These are phyloP conservation scores for Drosophila tripunctata DNA, from an alignment of 2,888 invertebrate genomes.

Conservation along the genomic window DNA sequence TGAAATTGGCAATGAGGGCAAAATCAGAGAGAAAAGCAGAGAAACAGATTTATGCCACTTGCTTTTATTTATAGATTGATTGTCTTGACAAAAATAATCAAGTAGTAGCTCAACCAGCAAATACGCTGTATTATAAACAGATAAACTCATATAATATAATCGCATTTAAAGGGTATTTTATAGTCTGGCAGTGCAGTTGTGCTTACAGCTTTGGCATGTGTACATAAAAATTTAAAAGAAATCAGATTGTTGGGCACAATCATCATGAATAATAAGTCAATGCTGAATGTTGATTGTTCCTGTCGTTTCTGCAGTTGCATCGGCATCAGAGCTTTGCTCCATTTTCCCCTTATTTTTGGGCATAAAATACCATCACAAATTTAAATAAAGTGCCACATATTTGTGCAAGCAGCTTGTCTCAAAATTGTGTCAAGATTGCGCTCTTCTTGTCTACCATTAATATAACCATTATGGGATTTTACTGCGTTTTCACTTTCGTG, in stretches of 20 bases:
- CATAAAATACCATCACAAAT: conserved; percentile 49
- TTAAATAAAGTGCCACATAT: conserved; percentile 50
- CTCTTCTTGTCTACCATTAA: conserved; percentile 63
- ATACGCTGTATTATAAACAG: conserved; percentile 3
- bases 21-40: neutral
- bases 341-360: too few species aligned
- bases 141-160: too few species aligned
- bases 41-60: conserved; percentile 67
- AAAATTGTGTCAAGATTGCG: conserved; percentile 4
- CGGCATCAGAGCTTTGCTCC: neutral
- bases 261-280: conserved; percentile 75
- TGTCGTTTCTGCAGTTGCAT: conserved; percentile 13
- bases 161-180: neutral
- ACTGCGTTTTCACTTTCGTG: conserved; percentile 69
- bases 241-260: conserved; percentile 51
- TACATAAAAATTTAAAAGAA: conserved; percentile 62
- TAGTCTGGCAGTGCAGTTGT: neutral
- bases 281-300: conserved; percentile 49
- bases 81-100: conserved; percentile 42
- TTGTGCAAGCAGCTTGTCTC: neutral
- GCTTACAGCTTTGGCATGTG: conserved; percentile 1
- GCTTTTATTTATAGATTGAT: conserved; percentile 69
- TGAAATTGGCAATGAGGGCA: neutral
- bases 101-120: conserved; percentile 46
- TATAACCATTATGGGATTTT: conserved; percentile 68